Evolutionary conservation across 2,888 invertebrate genomes (phyloP).

Genomic region (Macrostomum cliftonense): DNA sequence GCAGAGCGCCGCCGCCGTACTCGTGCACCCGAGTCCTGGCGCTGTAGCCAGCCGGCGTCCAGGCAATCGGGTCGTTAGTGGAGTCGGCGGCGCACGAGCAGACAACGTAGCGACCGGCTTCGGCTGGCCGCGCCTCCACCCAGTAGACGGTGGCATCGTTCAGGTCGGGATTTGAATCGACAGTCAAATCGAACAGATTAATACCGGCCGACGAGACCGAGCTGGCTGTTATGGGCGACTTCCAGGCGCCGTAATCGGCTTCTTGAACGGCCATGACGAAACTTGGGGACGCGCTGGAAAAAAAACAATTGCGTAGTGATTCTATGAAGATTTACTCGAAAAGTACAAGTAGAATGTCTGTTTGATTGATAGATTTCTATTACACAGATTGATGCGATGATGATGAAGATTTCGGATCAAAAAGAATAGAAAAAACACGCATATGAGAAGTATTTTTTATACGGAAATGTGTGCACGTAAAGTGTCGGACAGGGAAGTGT

Average conservation of each 20-base stretch:
- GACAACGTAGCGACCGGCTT: slow-evolving; percentile 26
- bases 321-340: too few species aligned
- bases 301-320: too few species aligned
- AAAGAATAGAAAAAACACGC: too few species aligned
- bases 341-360: too few species aligned
- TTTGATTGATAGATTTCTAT: too few species aligned
- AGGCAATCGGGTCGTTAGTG: slow-evolving; percentile 14
- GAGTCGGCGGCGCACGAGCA: slow-evolving; percentile 19
- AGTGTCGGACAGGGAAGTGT: too few species aligned
- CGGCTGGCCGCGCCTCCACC: slow-evolving; percentile 24
- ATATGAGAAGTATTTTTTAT: too few species aligned
- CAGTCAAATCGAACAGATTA: background rate
- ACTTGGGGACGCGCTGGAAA: too few species aligned
- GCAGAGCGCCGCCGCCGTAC: slow-evolving; percentile 37
- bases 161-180: background rate
- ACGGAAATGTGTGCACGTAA: too few species aligned
- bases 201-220: background rate
- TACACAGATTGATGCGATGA: too few species aligned
- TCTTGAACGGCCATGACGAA: background rate
- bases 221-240: slow-evolving; percentile 21
- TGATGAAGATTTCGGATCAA: too few species aligned
- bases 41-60: slow-evolving; percentile 26
- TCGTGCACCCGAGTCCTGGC: slow-evolving; percentile 35
- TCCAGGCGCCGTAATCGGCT: slow-evolving; percentile 24
- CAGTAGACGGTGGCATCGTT: slow-evolving; percentile 27